Base-by-base conservation (phyloP, 2,888 invertebrate genomes). In the Trisateles emortualis region DNA sequence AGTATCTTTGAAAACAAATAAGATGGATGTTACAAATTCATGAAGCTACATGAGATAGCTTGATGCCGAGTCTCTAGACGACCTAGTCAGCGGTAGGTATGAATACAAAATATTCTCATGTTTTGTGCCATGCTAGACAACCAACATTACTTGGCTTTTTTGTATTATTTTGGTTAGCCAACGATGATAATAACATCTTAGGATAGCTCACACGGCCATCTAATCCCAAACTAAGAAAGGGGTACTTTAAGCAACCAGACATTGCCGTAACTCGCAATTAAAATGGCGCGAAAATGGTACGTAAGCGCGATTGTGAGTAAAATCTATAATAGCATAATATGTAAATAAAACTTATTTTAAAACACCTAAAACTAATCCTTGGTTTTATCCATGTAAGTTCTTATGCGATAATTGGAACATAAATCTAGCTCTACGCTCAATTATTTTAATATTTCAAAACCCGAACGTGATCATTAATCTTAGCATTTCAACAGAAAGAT, bases 21-120 rank as follows among this genome's bases (percentile, higher is more conserved):
- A 79, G 79, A 81, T 72, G 78, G 74, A 81, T 82, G 77, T 79
- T 77, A 78, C 74, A 76, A 81, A 80, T 81, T 82, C 80, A 80
- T 81, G 77, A 80, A 78, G 74, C 66, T 70, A 72, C 74, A 77
- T 76, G 69, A 68, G 73, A 58, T 59, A 59, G 64, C 57, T 57
- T 54, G 64, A 54, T 62, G 53, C 55, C 49, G 56, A 68, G 70
- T 70, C 68, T 68, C 66, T 41, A 64, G 64, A 50, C 64, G 51
- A 64, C 53, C 61, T 62, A 66, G 64, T 54, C 59, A 58, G 59
- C 43, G 16, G 50, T 59, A 57, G 67, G 64, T 66, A 67, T 69
- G 72, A 71, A 71, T 71, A 72, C 62, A 69, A 71, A 26, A 71
- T 66, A 59, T 64, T 42, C 11, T 46, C 30, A 51, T 57, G 41